Evolutionary conservation across 2,888 invertebrate species (phyloP).

Genomic region (Clunio marinus): DNA sequence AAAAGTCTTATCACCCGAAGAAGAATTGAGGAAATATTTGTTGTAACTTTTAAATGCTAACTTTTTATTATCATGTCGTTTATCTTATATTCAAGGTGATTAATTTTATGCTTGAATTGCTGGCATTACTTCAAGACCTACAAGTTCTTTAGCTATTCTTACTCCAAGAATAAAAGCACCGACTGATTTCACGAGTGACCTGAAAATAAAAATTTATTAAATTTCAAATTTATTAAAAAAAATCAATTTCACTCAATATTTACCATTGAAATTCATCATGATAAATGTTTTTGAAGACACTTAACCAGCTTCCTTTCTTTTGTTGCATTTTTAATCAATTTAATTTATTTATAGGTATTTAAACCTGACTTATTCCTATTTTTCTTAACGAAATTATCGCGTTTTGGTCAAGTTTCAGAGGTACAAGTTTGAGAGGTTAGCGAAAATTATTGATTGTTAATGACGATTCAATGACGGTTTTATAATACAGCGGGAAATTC

Average conservation of each 20-base stretch:
- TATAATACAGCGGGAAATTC: no score
- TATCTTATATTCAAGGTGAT: background rate
- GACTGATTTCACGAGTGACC: slow-evolving; percentile 77
- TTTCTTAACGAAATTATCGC: no score
- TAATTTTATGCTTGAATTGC: slow-evolving; percentile 47
- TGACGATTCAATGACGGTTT: no score
- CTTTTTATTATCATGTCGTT: no score
- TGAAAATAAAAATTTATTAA: slow-evolving; percentile 45
- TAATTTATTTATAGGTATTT: background rate
- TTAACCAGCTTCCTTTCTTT: slow-evolving; percentile 53
- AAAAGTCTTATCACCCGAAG: background rate
- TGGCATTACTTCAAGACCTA: slow-evolving; percentile 70
- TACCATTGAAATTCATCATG: slow-evolving; percentile 76
- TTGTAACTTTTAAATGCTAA: no score
- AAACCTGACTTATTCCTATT: no score
- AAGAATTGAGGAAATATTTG: no score
- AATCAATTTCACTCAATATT: slow-evolving; percentile 46
- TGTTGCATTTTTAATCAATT: slow-evolving; percentile 56
- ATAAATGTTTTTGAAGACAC: slow-evolving; percentile 62
- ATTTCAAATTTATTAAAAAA: slow-evolving; percentile 22
- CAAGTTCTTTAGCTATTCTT: slow-evolving; percentile 71
- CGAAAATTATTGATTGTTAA: no score
- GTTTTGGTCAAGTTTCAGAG: no score
- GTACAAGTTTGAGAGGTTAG: no score
- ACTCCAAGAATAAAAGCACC: slow-evolving; percentile 74